phyloP scores from a whole-genome alignment of 2,113 vertebrate genomes.

The Gnathonemus echidnorhynchus region DNA sequence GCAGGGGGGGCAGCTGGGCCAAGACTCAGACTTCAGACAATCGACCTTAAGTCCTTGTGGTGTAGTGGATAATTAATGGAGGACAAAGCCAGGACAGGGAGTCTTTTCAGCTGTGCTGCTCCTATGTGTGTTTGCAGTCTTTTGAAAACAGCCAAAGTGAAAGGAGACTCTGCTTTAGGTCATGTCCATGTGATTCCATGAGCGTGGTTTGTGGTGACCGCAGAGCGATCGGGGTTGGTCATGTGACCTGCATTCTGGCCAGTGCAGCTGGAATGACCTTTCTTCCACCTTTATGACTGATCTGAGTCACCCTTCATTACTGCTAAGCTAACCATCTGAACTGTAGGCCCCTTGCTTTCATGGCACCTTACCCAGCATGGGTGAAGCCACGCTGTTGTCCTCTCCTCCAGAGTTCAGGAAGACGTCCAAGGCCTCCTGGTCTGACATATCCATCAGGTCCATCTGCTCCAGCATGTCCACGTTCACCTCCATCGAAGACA shows the following conservation, averaged over 20 bases:
- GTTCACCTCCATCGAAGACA: conserved; percentile 98
- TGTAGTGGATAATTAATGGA: background rate
- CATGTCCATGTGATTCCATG: background rate
- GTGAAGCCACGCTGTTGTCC: conserved; percentile 71
- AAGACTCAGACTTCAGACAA: background rate
- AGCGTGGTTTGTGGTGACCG: background rate
- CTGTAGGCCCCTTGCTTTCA: background rate
- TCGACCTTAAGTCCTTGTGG: background rate
- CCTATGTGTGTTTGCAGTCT: background rate
- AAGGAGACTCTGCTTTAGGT: background rate
- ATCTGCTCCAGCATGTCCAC: conserved; percentile 97
- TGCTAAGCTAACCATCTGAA: background rate
- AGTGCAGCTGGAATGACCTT: background rate
- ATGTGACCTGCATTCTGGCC: background rate
- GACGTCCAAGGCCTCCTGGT: conserved; percentile 92
- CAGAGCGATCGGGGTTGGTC: background rate
- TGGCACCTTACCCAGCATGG: conserved; percentile 62
- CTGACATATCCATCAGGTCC: conserved; percentile 93
- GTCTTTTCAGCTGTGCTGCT: too few species aligned
- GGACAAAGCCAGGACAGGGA: background rate
- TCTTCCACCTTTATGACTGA: background rate
- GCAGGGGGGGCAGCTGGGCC: background rate
- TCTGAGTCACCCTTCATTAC: background rate
- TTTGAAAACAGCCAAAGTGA: background rate
- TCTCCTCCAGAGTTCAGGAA: conserved; percentile 88